Conservation (phyloP, 2,113 vertebrate genomes). For the Salminus brasiliensis region DNA sequence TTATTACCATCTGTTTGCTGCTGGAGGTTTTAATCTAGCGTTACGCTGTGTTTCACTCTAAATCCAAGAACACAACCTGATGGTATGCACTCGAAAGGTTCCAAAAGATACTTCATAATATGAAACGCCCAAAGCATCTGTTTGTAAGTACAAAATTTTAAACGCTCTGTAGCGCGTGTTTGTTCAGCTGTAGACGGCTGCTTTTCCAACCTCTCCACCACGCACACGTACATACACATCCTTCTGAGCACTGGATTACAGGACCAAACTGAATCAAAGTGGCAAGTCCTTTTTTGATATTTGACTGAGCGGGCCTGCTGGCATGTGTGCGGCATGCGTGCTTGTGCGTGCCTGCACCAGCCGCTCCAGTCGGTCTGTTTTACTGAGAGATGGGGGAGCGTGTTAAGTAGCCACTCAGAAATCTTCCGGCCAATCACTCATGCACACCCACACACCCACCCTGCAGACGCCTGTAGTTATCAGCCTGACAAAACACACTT, state of each 20-base stretch:
- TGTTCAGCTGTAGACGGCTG: slow-evolving; percentile 43
- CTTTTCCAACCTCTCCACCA: slow-evolving; percentile 20
- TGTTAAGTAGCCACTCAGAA: slow-evolving; percentile 33
- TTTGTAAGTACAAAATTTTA: slow-evolving; percentile 16
- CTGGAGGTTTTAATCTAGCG: neutral
- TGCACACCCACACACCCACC: slow-evolving; percentile 15
- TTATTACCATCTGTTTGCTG: neutral
- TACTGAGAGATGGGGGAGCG: neutral
- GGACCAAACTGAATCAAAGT: slow-evolving; percentile 22
- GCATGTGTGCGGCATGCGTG: neutral
- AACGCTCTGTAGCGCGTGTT: slow-evolving; percentile 16
- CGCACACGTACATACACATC: slow-evolving; percentile 15
- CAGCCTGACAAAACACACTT: slow-evolving; percentile 32
- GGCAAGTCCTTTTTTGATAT: slow-evolving; percentile 6
- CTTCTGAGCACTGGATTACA: slow-evolving; percentile 23
- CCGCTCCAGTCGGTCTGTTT: slow-evolving; percentile 11
- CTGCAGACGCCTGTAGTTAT: slow-evolving; percentile 29
- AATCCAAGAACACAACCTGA: slow-evolving; percentile 16
- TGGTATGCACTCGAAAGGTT: slow-evolving; percentile 19
- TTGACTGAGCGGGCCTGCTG: neutral
- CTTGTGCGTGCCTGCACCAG: neutral
- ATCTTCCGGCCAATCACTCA: slow-evolving; percentile 22
- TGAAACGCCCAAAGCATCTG: slow-evolving; percentile 37
- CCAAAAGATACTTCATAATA: slow-evolving; percentile 24
- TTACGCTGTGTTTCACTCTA: slow-evolving; percentile 1